Evolutionary conservation across 2,797 vertebrate species (phyloP), one percentile per base, ranked within the genome.

Genomic region (Labeo calbasu): DNA sequence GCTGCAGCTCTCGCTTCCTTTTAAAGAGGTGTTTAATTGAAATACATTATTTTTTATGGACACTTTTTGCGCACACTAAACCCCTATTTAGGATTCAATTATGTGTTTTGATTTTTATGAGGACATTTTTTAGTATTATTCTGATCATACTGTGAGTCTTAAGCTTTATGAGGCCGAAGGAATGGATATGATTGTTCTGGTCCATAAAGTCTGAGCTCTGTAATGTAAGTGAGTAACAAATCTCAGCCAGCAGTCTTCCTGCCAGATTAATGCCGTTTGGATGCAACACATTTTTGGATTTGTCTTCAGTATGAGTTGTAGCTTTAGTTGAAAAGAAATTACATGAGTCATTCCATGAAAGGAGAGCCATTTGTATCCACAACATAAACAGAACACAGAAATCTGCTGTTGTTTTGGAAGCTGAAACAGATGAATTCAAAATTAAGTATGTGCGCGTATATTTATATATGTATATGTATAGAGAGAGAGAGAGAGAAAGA

Each of bases 171-270:
- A 77, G 48, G 78, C 23, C 77, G 65, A 70, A 79, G 59, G 77
- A 70, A 78, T 68, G 76, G 25, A 50, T 53, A 19, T 61, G 53
- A 79, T 85, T 85, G 57, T 77, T 90, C 53, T 85, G 76, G 82
- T 71, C 36, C 71, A 84, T 78, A 85, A 65, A 72, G 32, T 63
- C 40, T 85, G 78, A 81, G 59, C 75, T 81, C 57, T 25, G 55
- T 84, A 88, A 73, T 81, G 5, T 71, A 84, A 72, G 81, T 79
- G 86, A 90, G 84, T 88, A 79, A 86, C 19, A 78, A 32, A 71
- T 83, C 66, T 83, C 43, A 65, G 71, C 51, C 25, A 53, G 23
- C 8, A 53, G 32, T 32, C 46, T 85, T 79, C 55, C 46, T 51
- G 50, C 36, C 21, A 63, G 28, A 73, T 79, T 12, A 76, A 43